Evolutionary conservation across 2,113 vertebrate species (phyloP), one percentile per base, ranked within the genome.

Genomic region (Tachysurus fulvidraco): DNA sequence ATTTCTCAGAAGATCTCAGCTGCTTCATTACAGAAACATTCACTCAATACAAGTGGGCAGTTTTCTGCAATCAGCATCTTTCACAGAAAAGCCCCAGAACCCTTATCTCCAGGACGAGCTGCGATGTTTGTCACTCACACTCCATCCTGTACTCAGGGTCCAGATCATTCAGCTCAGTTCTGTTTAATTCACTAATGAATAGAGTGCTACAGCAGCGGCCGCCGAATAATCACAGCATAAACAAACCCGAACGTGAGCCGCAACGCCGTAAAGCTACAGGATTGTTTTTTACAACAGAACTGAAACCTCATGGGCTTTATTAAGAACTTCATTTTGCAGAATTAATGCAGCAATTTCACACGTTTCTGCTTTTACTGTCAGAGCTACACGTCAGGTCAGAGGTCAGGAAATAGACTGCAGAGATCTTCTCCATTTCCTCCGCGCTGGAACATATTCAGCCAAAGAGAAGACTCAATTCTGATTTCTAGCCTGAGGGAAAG

Each of bases 401-500:
- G 62, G 76, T 81, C 85, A 41, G 67, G 86, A 84, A 62, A 60
- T 57, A 83, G 64, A 85, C 30, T 44, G 57, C 8, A 16, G 60
- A 73, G 73, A 67, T 74, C 41, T 19, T 60, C 60, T 87, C 60
- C 81, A 82, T 85, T 88, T 85, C 78, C 50, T 60, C 60, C 17
- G 7, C 52, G 11, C 84, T 84, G n/a, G 67, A 76, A 54, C 83
- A 57, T 62, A 73, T 82, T 83, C 60, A 83, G 36, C 23, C 1
- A 25, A 55, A 83, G 25, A 50, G 76, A 86, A 73, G 83, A 76
- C 62, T 86, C 87, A 85, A 85, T 86, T 84, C 88, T 67, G 5
- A 84, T 84, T 82, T 30, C 59, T 54, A 81, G 83, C 88, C 83
- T 85, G 65, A 69, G 67, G 88, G 80, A 50, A 46, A 41, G 60